Evolutionary conservation across 2,888 invertebrate species (phyloP).

Genomic region (Hipparchia semele): DNA sequence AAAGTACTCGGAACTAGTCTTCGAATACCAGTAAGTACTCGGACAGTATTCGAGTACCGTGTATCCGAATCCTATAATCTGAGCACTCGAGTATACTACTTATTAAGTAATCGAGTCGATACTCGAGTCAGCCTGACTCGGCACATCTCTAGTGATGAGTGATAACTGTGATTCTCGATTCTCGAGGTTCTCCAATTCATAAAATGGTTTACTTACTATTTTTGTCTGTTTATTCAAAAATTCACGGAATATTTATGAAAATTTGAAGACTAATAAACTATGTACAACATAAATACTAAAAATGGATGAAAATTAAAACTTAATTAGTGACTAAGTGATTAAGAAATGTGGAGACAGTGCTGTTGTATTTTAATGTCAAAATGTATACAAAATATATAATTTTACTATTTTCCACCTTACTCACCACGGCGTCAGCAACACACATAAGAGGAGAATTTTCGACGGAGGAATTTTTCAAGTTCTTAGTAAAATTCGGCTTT

Average conservation of each 20-base stretch:
- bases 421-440: conserved; percentile 58
- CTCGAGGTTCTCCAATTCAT: no score
- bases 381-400: conserved; percentile 62
- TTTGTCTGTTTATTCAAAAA: neutral
- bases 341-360: conserved; percentile 39
- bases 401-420: conserved; percentile 57
- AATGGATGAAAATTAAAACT: conserved; percentile 1
- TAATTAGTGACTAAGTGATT: neutral
- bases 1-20: no score
- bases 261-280: conserved; percentile 6
- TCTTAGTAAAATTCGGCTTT: conserved; percentile 97
- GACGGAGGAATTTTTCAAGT: conserved; percentile 91
- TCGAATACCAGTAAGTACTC: no score
- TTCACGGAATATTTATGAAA: conserved; percentile 1
- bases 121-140: no score
- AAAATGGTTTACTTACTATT: neutral
- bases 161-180: no score
- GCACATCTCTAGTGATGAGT: no score
- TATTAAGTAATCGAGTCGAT: no score
- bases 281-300: neutral
- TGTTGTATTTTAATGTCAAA: conserved; percentile 48
- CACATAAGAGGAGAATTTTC: conserved; percentile 75
- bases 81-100: no score
- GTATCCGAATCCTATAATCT: no score
- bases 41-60: no score